Percentiles rank a stretch among this genome's conserved stretches.
Evolutionary conservation across 1,140 invertebrate species (phyloP).

Genomic region (Temnothorax nylanderi): DNA sequence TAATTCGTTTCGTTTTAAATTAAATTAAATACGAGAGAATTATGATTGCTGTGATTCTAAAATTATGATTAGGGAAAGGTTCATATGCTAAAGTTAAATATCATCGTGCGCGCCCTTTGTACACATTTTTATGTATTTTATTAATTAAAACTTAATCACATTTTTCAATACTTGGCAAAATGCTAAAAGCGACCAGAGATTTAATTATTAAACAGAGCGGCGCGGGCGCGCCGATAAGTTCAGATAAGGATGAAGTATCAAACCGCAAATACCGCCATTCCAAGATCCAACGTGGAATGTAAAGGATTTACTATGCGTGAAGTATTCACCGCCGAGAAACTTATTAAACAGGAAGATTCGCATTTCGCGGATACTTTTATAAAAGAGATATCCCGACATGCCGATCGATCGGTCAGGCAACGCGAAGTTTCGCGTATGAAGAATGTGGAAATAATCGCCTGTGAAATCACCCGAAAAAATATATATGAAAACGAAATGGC

Average conservation of each 20-base stretch:
- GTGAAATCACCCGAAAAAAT: conserved; percentile 28
- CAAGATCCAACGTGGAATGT: conserved; percentile 1
- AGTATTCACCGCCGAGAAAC: neutral
- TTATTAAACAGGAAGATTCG: conserved; percentile 38
- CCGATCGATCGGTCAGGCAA: conserved; percentile 14
- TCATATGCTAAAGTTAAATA: neutral
- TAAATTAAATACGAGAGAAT: neutral
- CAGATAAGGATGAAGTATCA: neutral
- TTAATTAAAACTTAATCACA: neutral
- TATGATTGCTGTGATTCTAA: neutral
- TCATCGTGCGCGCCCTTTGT: neutral
- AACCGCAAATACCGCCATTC: conserved; percentile 9
- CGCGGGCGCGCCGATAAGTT: neutral
- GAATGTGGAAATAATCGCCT: conserved; percentile 34
- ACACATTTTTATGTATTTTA: neutral
- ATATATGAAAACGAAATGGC: conserved; percentile 27
- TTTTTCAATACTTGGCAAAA: neutral
- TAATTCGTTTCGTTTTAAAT: too few relatives aligned
- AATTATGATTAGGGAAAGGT: neutral
- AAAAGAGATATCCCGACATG: neutral
- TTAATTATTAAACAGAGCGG: neutral
- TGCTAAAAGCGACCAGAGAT: neutral
- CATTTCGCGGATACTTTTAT: neutral
- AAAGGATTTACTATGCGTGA: neutral
- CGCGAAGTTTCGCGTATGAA: neutral